A percentile compares a stretch with the other conserved stretches of the same genome.
phyloP scores from a whole-genome alignment of 2,113 vertebrate species.

The Passerina amoena region DNA sequence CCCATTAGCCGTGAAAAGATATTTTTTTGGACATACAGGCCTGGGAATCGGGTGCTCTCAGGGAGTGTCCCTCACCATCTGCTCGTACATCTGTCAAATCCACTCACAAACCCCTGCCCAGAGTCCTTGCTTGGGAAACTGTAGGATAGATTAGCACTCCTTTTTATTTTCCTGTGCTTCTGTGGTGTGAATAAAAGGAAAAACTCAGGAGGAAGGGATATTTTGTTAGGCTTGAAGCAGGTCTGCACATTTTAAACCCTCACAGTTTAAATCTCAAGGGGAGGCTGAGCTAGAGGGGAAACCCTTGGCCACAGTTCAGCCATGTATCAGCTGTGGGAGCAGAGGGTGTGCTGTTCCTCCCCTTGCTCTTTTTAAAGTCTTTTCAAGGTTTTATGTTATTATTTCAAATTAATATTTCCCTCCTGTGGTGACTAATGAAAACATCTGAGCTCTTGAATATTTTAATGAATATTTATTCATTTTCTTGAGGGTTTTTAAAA shows the following conservation, averaged over 20 bases:
- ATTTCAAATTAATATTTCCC: conserved; percentile 19
- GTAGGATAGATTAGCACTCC: conserved; percentile 34
- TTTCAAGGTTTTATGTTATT: not conserved
- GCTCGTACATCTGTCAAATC: conserved; percentile 48
- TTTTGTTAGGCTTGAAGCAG: not conserved
- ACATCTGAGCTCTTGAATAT: not conserved
- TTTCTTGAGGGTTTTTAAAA: not conserved
- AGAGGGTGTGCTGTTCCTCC: not conserved
- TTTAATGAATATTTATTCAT: not conserved
- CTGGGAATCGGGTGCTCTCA: conserved; percentile 35
- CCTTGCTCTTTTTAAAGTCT: not conserved
- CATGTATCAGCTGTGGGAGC: not conserved
- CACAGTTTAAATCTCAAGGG: not conserved
- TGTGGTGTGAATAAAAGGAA: not conserved
- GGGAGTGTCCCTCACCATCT: conserved; percentile 52
- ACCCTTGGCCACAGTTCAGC: not conserved
- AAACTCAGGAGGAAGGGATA: not conserved
- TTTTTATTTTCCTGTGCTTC: conserved; percentile 4
- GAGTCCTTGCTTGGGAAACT: not conserved
- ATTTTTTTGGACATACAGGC: conserved; percentile 32
- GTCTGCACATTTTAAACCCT: not conserved
- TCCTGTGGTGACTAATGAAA: conserved; percentile 20
- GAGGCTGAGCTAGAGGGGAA: conserved; percentile 7
- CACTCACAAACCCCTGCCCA: conserved; percentile 20
- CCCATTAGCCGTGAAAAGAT: conserved; percentile 16